Evolutionary conservation across 2,797 vertebrate species (phyloP).

Genomic region (Myotis planiceps): DNA sequence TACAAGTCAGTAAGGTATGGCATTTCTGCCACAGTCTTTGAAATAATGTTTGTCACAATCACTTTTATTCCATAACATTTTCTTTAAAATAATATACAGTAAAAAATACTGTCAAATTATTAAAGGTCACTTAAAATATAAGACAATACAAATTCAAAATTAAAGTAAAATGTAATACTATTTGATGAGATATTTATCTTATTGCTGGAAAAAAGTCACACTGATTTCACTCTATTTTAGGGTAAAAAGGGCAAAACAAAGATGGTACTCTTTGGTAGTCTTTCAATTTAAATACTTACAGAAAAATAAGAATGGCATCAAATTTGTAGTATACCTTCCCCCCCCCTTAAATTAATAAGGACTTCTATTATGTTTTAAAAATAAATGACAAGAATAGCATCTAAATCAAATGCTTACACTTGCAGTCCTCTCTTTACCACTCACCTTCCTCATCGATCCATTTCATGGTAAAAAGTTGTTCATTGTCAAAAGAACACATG

Average conservation of each 20-base stretch:
- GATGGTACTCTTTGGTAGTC: not conserved
- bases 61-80: constrained; percentile 14
- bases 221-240: not conserved
- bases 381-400: not conserved
- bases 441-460: constrained; percentile 99
- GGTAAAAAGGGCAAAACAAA: not conserved
- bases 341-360: not conserved
- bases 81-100: not conserved
- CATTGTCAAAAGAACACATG: constrained; percentile 98
- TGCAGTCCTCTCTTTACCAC: not conserved
- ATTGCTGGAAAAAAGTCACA: not conserved
- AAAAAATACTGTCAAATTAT: constrained; percentile 37
- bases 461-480: constrained; percentile 99
- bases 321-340: not conserved
- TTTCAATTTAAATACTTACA: not conserved
- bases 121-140: not conserved
- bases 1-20: not conserved
- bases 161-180: constrained; percentile 23
- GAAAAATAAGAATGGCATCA: not conserved
- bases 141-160: not conserved
- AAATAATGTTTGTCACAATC: not conserved
- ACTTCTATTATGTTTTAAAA: not conserved
- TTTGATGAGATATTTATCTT: not conserved
- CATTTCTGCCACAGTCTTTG: not conserved
- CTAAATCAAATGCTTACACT: not conserved